Conservation (phyloP, 2,888 invertebrate species). For the Tineola bisselliella region DNA sequence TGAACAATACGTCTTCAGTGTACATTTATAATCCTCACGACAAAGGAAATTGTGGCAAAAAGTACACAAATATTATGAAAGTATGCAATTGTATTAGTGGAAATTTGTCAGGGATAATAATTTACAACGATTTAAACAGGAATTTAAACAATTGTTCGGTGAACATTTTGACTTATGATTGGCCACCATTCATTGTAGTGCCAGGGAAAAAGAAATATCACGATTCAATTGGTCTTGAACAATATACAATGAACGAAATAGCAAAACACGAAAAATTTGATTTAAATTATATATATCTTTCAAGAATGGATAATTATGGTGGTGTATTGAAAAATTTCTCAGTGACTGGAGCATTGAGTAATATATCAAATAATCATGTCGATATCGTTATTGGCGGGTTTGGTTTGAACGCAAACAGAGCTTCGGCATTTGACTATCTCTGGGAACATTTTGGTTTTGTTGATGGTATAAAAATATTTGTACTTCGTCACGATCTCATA, state of each 20-base stretch:
- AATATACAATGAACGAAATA: constrained; percentile 14
- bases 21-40: constrained; percentile 16
- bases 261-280: constrained; percentile 10
- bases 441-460: constrained; percentile 15
- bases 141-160: constrained; percentile 15
- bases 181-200: constrained; percentile 15
- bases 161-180: constrained; percentile 15
- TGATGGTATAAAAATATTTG: constrained; percentile 14
- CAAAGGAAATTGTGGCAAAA: constrained; percentile 15
- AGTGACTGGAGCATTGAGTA: constrained; percentile 15
- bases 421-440: constrained; percentile 14
- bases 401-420: constrained; percentile 14
- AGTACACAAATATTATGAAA: constrained; percentile 14
- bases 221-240: constrained; percentile 16
- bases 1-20: constrained; percentile 11
- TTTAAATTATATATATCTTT: constrained; percentile 14
- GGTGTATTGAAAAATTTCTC: constrained; percentile 16
- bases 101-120: neutral
- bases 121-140: constrained; percentile 5
- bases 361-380: constrained; percentile 15
- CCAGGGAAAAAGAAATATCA: neutral
- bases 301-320: constrained; percentile 14
- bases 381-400: constrained; percentile 16
- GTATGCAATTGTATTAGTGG: constrained; percentile 13
- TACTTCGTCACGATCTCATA: constrained; percentile 10